A percentile compares a stretch with the other conserved stretches of the same genome.
phyloP scores from a whole-genome alignment of 2,888 invertebrate species.

The Bombylius major region DNA sequence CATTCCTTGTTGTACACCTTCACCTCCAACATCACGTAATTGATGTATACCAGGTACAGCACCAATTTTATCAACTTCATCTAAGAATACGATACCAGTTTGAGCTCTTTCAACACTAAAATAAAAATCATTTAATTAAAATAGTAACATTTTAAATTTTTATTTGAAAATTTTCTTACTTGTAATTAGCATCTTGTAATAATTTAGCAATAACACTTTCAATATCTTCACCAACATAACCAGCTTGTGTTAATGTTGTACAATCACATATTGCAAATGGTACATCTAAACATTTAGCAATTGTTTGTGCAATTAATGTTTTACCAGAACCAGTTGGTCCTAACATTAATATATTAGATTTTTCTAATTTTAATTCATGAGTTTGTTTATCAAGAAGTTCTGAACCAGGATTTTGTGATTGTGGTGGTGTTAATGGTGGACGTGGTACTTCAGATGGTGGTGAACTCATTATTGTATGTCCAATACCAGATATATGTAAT shows the following conservation, averaged over 20 bases:
- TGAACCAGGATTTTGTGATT: constrained; percentile 43
- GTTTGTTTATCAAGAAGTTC: constrained; percentile 71
- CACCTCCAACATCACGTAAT: constrained; percentile 90
- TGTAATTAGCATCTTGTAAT: constrained; percentile 89
- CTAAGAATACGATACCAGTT: constrained; percentile 95
- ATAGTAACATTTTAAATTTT: not conserved
- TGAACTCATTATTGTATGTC: constrained; percentile 47
- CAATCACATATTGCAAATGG: constrained; percentile 99
- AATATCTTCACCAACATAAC: constrained; percentile 99
- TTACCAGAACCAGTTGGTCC: constrained; percentile 98
- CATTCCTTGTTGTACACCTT: constrained; percentile 98
- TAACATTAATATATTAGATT: constrained; percentile 89
- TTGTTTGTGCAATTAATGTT: constrained; percentile 91
- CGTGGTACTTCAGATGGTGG: constrained; percentile 30
- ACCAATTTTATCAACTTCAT: constrained; percentile 98
- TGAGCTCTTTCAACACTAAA: constrained; percentile 90
- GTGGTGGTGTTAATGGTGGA: constrained; percentile 20
- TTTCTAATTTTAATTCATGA: constrained; percentile 79
- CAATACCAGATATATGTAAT: constrained; percentile 70
- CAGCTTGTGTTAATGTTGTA: constrained; percentile 88
- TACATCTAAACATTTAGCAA: constrained; percentile 94
- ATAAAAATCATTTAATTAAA: constrained; percentile 11
- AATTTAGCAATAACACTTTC: constrained; percentile 96
- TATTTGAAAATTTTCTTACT: constrained; percentile 37
- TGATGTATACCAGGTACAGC: constrained; percentile 87